Evolutionary conservation across 2,888 invertebrate species (phyloP).

Genomic region (Lasioglossum oenotherae): DNA sequence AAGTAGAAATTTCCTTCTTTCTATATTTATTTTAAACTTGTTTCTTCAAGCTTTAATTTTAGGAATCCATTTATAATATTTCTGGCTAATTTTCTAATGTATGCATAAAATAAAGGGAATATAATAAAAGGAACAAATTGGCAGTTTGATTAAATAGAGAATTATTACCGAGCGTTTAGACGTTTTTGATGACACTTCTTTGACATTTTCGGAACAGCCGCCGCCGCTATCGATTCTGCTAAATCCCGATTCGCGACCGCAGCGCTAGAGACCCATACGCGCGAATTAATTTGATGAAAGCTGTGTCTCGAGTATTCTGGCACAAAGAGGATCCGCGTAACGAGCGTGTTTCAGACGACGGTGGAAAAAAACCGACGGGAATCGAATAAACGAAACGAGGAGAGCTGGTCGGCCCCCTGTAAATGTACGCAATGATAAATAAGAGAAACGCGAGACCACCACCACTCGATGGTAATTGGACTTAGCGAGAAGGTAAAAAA

Average conservation of each 20-base stretch:
- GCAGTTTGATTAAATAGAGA: too few species aligned
- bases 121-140: too few species aligned
- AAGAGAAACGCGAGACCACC: background rate
- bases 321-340: background rate
- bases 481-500: background rate
- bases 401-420: background rate
- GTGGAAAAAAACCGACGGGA: background rate
- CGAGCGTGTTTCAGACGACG: background rate
- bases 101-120: too few species aligned
- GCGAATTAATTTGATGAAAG: conserved; percentile 10
- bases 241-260: background rate
- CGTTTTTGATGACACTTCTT: background rate
- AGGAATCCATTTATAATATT: too few species aligned
- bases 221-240: background rate
- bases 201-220: background rate
- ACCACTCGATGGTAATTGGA: conserved; percentile 1
- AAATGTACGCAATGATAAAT: background rate
- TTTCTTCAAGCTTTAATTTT: too few species aligned
- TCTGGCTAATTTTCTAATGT: too few species aligned
- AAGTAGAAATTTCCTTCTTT: background rate
- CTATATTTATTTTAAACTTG: too few species aligned
- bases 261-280: background rate
- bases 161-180: background rate
- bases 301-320: conserved; percentile 3
- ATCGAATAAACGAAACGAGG: background rate